A percentile compares a stretch with the other conserved stretches of the same genome.
These are phyloP conservation scores for Acanthosoma haemorrhoidale DNA, from an alignment of 2,888 invertebrate species.

Conservation along the genomic window DNA sequence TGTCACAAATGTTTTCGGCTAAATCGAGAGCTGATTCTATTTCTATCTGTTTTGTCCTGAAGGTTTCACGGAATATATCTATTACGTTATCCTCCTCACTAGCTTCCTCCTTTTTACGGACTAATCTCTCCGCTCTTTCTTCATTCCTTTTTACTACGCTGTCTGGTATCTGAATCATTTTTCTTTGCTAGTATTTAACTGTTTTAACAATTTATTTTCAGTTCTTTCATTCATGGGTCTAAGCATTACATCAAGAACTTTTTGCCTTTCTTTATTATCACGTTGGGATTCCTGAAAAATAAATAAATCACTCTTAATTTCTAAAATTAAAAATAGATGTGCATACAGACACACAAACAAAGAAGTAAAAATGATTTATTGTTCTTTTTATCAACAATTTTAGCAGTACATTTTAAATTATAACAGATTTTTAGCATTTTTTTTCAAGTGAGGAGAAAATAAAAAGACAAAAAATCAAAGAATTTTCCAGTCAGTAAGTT, in stretches of 20 bases:
- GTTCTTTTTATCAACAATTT: too few relatives aligned
- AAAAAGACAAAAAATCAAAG: too few relatives aligned
- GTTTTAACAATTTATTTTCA: too few relatives aligned
- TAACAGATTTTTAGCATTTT: too few relatives aligned
- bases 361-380: background rate
- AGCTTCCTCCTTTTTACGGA: slow-evolving; percentile 60
- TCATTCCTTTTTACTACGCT: slow-evolving; percentile 51
- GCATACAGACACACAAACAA: background rate
- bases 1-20: slow-evolving; percentile 49
- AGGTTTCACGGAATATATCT: slow-evolving; percentile 66
- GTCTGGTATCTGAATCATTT: slow-evolving; percentile 36
- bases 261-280: slow-evolving; percentile 44
- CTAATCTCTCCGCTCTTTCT: slow-evolving; percentile 60
- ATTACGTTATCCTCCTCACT: slow-evolving; percentile 53
- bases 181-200: background rate
- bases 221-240: slow-evolving; percentile 49
- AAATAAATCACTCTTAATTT: background rate
- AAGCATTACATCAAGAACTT: slow-evolving; percentile 49
- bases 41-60: slow-evolving; percentile 60
- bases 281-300: slow-evolving; percentile 45
- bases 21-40: slow-evolving; percentile 57
- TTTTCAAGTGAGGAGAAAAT: too few relatives aligned
- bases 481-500: too few relatives aligned
- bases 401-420: too few relatives aligned
- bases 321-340: background rate